phyloP scores from a whole-genome alignment of 2,797 vertebrate species.

The Mionectes olivaceus region DNA sequence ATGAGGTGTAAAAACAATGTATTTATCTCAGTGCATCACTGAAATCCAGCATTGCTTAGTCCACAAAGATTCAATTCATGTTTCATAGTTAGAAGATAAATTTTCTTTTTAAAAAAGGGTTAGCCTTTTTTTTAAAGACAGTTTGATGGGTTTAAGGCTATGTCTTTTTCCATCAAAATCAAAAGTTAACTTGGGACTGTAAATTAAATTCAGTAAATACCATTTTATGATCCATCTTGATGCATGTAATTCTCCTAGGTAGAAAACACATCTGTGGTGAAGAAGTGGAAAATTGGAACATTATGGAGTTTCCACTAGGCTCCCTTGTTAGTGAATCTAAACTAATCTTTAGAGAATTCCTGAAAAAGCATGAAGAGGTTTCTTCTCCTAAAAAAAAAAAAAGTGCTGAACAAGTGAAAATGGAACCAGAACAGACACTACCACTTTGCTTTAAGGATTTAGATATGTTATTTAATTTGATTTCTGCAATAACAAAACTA shows the following conservation, averaged over 20 bases:
- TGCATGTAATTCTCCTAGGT: constrained; percentile 68
- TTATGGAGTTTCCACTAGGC: constrained; percentile 55
- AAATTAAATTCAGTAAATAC: constrained; percentile 57
- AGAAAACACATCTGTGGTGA: constrained; percentile 65
- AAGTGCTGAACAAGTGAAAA: constrained; percentile 65
- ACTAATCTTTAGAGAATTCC: constrained; percentile 63
- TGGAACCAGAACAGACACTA: constrained; percentile 52
- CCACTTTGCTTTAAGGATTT: constrained; percentile 37
- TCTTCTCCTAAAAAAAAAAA: neutral
- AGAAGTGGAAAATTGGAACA: constrained; percentile 72
- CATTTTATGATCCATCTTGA: constrained; percentile 43
- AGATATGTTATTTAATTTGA: constrained; percentile 42
- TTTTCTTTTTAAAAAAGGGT: neutral
- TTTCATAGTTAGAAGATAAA: constrained; percentile 24
- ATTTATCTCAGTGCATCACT: neutral
- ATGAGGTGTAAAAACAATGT: neutral
- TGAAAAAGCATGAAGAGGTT: constrained; percentile 51
- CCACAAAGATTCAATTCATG: constrained; percentile 44
- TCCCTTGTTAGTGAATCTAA: constrained; percentile 56
- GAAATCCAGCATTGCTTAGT: constrained; percentile 11
- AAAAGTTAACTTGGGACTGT: constrained; percentile 52
- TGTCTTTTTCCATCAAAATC: constrained; percentile 67
- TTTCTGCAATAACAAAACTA: constrained; percentile 45
- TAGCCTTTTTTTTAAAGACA: neutral
- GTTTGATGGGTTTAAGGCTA: neutral